Conservation (phyloP, 2,888 invertebrate genomes). For the Plutella xylostella region DNA sequence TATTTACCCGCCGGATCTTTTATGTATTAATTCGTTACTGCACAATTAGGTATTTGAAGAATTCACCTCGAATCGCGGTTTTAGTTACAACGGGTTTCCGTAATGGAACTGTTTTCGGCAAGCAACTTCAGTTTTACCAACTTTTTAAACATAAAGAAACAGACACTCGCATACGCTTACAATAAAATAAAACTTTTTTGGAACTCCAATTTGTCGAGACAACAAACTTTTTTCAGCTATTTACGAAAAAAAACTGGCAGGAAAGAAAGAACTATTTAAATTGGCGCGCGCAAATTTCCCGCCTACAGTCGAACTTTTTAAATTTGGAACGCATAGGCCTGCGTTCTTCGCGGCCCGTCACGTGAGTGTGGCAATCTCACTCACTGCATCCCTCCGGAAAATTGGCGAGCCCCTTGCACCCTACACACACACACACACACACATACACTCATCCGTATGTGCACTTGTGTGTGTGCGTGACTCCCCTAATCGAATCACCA, state of each 20-base stretch:
- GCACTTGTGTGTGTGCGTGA: constrained; percentile 26
- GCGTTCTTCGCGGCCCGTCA: constrained; percentile 56
- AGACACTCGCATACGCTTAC: no score
- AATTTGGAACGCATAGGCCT: constrained; percentile 48
- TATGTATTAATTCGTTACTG: background rate
- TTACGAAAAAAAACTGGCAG: background rate
- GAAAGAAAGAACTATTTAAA: no score
- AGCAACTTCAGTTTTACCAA: no score
- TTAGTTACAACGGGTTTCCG: no score
- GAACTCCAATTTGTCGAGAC: background rate
- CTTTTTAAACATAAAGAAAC: no score
- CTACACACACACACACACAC: constrained; percentile 20
- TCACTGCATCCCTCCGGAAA: constrained; percentile 37
- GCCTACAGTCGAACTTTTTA: constrained; percentile 25
- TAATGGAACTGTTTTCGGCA: no score
- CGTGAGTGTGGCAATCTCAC: constrained; percentile 57
- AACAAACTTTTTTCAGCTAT: background rate
- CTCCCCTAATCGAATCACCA: constrained; percentile 50
- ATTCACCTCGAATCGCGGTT: background rate
- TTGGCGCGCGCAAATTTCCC: constrained; percentile 21
- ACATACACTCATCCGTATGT: constrained; percentile 17
- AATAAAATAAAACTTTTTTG: no score
- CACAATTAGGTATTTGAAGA: constrained; percentile 1
- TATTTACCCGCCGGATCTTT: background rate
- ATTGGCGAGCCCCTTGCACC: constrained; percentile 47